Evolutionary conservation across 1,140 invertebrate genomes (phyloP), one percentile per base, ranked within the genome.

Genomic region (Hestina assimilis): DNA sequence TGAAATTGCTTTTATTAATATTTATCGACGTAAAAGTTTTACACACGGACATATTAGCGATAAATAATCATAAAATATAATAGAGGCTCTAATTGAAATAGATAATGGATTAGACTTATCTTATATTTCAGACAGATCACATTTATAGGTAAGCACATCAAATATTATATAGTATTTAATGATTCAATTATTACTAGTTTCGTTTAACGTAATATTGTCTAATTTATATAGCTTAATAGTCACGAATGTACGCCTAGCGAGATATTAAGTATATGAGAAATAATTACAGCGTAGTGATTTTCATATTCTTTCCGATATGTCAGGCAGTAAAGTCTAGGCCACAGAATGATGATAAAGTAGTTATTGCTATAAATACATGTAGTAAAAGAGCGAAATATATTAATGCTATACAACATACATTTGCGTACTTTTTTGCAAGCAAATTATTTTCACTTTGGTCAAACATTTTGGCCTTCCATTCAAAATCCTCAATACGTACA

Each of bases 171-270:
- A 38, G 8, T 48, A 35, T 21, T 33, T 35, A 42, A 43, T 50
- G 43, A 33, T 58, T 15, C 68, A 62, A 45, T 38, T 53, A 45
- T 53, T 28, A 43, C 55, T 67, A 63, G 45, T 26, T 61, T 67
- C 40, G 60, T 56, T 69, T 69, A 75, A 43, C 69, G 62, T 77
- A 81, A 79, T 79, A 80, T 80, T 80, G 76, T 83, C 75, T 83
- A 82, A 72, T 73, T 72, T 74, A 79, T 64, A 69, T 70, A 60
- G 52, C 69, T 72, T 64, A 57, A 60, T 61, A 69, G 59, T 64
- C 62, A 68, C 55, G 48, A 66, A 65, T 17, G 4, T 58, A 64
- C 41, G 53, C 68, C 66, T 77, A 78, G 71, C 69, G 65, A 73
- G 54, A 75, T 69, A 69, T 73, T 66, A 55, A 74, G 69, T 66